These are phyloP conservation scores for Trichomalopsis sarcophagae DNA, from an alignment of 1,140 invertebrate genomes.

Conservation along the genomic window DNA sequence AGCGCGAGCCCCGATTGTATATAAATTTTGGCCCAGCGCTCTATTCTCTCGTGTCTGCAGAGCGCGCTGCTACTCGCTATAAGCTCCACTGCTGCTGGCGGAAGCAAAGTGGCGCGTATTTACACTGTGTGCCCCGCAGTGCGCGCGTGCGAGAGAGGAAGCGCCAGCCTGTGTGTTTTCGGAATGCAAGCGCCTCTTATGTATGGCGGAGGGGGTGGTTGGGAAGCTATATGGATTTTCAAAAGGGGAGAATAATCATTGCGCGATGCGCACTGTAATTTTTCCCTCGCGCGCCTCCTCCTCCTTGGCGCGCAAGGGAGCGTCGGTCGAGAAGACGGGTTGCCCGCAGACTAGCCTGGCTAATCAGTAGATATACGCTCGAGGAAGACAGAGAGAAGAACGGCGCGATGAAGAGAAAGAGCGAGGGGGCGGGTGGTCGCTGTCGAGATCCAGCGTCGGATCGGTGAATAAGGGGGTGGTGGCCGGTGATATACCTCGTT, in stretches of 20 bases:
- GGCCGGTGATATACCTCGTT: constrained; percentile 68
- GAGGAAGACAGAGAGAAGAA: background rate
- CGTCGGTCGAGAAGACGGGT: constrained; percentile 22
- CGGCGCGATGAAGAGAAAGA: constrained; percentile 32
- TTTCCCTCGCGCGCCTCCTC: too few species aligned
- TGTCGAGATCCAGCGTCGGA: constrained; percentile 55
- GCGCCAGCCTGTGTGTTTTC: background rate
- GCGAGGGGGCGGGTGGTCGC: constrained; percentile 50
- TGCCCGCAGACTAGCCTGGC: background rate
- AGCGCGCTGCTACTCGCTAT: background rate
- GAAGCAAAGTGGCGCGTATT: background rate
- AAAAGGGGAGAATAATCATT: too few species aligned
- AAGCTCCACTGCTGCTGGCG: background rate
- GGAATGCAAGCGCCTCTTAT: too few species aligned
- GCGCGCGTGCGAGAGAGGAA: background rate
- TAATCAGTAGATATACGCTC: constrained; percentile 45
- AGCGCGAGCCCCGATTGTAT: background rate
- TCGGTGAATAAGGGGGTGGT: constrained; percentile 56
- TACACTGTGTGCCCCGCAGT: background rate
- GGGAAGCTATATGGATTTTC: background rate
- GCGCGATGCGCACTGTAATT: too few species aligned
- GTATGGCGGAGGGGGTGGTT: background rate
- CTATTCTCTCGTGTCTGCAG: background rate
- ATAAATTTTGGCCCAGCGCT: background rate
- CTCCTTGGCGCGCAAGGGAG: background rate